phyloP scores from a whole-genome alignment of 2,797 vertebrate species.

The Dendrocincla tyrannina region DNA sequence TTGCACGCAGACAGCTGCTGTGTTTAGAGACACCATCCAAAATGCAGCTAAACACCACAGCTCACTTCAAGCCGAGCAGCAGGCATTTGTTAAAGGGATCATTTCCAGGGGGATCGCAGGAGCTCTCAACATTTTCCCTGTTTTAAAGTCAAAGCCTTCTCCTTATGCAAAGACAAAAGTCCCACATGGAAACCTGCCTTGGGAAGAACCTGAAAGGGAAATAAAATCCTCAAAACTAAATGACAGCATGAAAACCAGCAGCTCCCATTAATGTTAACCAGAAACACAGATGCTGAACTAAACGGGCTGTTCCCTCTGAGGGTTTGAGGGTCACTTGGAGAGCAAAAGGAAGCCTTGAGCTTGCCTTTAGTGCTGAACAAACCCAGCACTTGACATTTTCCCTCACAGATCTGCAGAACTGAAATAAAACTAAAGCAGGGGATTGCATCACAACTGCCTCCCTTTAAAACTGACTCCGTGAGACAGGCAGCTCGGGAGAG shows the following conservation, averaged over 20 bases:
- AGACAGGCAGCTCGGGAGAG: background rate
- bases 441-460: background rate
- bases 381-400: background rate
- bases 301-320: background rate
- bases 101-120: background rate
- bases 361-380: background rate
- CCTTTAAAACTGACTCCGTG: background rate
- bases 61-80: background rate
- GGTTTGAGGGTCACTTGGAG: background rate
- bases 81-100: constrained; percentile 1
- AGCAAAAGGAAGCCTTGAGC: background rate
- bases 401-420: background rate
- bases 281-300: background rate
- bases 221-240: background rate
- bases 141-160: background rate
- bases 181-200: background rate
- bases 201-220: background rate
- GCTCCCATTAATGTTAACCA: background rate
- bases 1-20: constrained; percentile 51
- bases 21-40: constrained; percentile 40
- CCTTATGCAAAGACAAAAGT: background rate
- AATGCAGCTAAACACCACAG: constrained; percentile 32
- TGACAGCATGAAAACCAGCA: background rate
- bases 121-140: background rate
- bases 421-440: background rate